A percentile compares a stretch with the other conserved stretches of the same genome.
phyloP scores from a whole-genome alignment of 2,888 invertebrate species.

The Eupithecia insigniata region DNA sequence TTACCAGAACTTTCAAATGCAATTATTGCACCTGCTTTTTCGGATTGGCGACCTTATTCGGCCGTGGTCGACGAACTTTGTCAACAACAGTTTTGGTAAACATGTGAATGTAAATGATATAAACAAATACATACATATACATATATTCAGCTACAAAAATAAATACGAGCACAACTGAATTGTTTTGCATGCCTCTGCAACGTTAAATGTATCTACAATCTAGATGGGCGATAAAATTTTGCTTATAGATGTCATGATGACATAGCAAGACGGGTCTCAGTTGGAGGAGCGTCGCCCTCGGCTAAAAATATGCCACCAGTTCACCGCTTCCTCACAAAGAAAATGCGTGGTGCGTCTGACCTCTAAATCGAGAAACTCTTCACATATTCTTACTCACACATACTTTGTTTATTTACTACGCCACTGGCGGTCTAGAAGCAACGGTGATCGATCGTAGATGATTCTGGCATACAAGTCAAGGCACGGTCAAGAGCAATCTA shows the following conservation, averaged over 20 bases:
- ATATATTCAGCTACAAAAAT: neutral
- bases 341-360: conserved; percentile 69
- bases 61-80: conserved; percentile 38
- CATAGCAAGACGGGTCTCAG: conserved; percentile 47
- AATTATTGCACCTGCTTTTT: conserved; percentile 32
- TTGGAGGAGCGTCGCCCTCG: conserved; percentile 74
- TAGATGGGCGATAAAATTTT: conserved; percentile 26
- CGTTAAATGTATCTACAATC: neutral
- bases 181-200: neutral
- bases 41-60: conserved; percentile 13
- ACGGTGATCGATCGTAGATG: conserved; percentile 27
- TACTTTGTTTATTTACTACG: conserved; percentile 50
- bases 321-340: conserved; percentile 79
- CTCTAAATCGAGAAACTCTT: conserved; percentile 70
- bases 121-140: no score
- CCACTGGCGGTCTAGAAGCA: conserved; percentile 38
- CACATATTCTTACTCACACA: conserved; percentile 41
- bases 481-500: conserved; percentile 52
- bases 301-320: conserved; percentile 78
- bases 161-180: neutral
- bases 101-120: conserved; percentile 18
- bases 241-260: conserved; percentile 52
- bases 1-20: conserved; percentile 17
- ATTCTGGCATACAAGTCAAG: conserved; percentile 48
- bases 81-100: conserved; percentile 32